Evolutionary conservation across 2,888 invertebrate species (phyloP), one percentile per base, ranked within the genome.

Genomic region (Stenodema calcarata): DNA sequence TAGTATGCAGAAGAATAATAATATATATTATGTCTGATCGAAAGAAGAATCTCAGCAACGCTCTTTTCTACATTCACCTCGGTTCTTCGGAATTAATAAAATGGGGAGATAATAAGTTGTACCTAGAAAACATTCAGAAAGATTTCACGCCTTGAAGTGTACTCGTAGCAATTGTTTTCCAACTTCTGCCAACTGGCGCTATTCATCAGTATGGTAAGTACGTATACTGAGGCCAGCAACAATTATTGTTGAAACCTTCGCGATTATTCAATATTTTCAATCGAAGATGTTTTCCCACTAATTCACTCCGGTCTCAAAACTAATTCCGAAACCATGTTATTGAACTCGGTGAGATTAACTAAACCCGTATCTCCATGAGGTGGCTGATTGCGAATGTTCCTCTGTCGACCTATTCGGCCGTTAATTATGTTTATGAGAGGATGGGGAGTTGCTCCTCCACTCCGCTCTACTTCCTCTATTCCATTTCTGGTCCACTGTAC

Each of bases 351-450:
- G 18, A 82, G 62, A 82, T 82, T 54, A 82, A 82, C 82, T 18
- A n/a, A 69, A 23, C 18, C 42, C 18, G 80, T 50, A 28, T 30
- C 54, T 54, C 50, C 80, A 44, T 11, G 47, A 78, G 47, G 47
- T 42, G 78, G 78, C 14, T 78, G 41, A 80, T 82, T 62, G 62
- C 41, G 82, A 82, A 62, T 69, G 80, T 80, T 54, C 44, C 35
- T 12, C 47, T 80, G 54, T 80, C 80, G 54, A 62, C 69, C 82
- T 82, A 23, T 18, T 62, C 69, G 44, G 41, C 35, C 69, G 35
- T 69, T 82, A 82, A 82, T 82, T 82, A 82, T 82, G 82, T 82
- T 80, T 80, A 80, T 80, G 80, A 80, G 62, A 18, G 82, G 82
- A 41, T n/a, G 82, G 27, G 69, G 70, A 69, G 35, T 54, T 18